Percentiles rank a stretch among this genome's conserved stretches.
Evolutionary conservation across 1,140 invertebrate species (phyloP).

Genomic region (Drosophila suzukii): DNA sequence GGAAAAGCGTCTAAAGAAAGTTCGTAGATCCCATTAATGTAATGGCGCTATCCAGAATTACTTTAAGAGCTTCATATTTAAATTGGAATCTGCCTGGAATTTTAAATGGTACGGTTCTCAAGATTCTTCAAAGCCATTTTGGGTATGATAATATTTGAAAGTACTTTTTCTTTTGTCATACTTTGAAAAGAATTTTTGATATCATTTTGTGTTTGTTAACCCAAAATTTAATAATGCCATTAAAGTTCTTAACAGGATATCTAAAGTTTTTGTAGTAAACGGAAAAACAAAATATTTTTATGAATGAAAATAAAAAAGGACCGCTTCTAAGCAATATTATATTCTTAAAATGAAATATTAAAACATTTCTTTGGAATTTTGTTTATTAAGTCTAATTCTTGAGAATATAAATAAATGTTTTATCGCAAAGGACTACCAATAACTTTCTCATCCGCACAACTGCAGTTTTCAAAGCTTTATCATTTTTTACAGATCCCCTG

Average conservation of each 20-base stretch:
- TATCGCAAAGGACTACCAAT: background rate
- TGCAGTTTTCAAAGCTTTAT: conserved; percentile 1
- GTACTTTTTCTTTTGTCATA: conserved; percentile 3
- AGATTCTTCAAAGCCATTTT: background rate
- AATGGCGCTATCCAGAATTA: conserved; percentile 3
- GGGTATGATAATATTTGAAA: background rate
- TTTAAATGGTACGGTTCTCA: background rate
- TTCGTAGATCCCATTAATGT: conserved; percentile 23
- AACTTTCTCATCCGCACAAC: background rate
- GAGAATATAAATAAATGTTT: too few species aligned
- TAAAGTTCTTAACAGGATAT: background rate
- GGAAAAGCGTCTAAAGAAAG: conserved; percentile 15
- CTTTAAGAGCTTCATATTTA: conserved; percentile 3
- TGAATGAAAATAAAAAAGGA: too few species aligned
- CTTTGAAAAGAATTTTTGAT: background rate
- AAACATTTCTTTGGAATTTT: too few species aligned
- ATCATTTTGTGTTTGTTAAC: background rate
- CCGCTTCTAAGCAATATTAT: too few species aligned
- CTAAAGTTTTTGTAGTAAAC: background rate
- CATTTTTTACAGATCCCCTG: conserved; percentile 9
- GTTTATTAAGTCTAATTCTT: too few species aligned
- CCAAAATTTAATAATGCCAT: background rate
- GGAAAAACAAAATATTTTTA: background rate
- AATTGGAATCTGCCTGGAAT: conserved; percentile 14
- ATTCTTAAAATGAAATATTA: too few species aligned